Percentiles rank a stretch among this genome's conserved stretches.
Conservation (phyloP, 2,888 invertebrate species). For the Parnassius smintheus region DNA sequence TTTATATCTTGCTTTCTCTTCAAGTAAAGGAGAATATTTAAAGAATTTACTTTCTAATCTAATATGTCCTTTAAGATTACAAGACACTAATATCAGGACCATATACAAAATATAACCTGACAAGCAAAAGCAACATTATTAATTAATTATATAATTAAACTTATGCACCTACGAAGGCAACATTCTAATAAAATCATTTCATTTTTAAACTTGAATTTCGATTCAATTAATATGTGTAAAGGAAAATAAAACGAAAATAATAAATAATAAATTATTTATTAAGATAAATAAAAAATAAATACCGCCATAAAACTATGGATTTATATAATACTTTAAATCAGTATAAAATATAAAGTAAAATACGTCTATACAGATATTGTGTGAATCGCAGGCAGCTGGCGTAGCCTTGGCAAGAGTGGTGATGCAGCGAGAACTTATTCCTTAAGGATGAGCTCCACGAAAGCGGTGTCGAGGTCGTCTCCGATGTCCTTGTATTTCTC, state of each 20-base stretch:
- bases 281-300: conserved; percentile 76
- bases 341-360: conserved; percentile 73
- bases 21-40: too few relatives aligned
- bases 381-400: conserved; percentile 57
- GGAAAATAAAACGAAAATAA: conserved; percentile 47
- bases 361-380: conserved; percentile 62
- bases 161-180: too few relatives aligned
- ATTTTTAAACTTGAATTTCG: too few relatives aligned
- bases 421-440: conserved; percentile 63
- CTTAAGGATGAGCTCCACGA: conserved; percentile 94
- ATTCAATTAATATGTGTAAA: neutral
- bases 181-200: too few relatives aligned
- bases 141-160: too few relatives aligned
- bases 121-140: too few relatives aligned
- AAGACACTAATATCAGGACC: too few relatives aligned
- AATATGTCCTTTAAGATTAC: too few relatives aligned
- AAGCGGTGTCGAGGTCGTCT: conserved; percentile 99
- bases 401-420: conserved; percentile 34
- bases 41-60: too few relatives aligned
- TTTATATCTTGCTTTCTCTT: too few relatives aligned
- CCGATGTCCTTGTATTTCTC: conserved; percentile 99
- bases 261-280: conserved; percentile 74
- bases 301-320: conserved; percentile 74
- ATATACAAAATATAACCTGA: too few relatives aligned
- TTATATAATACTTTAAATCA: conserved; percentile 68